These are phyloP conservation scores for Diadophis punctatus DNA, from an alignment of 2,113 vertebrate species.

Conservation along the genomic window DNA sequence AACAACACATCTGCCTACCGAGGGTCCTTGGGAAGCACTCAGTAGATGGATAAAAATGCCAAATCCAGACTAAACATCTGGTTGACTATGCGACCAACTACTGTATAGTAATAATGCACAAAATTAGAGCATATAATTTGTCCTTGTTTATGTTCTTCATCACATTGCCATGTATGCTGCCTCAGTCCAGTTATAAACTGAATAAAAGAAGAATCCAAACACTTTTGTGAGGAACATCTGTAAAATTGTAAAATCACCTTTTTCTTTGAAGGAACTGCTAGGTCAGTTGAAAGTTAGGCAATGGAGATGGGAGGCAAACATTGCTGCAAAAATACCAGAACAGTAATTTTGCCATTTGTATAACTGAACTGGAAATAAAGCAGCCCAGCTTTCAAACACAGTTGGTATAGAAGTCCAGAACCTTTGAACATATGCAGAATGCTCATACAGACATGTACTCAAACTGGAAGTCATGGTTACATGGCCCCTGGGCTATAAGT, in stretches of 20 bases:
- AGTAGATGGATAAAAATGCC: neutral
- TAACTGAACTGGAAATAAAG: neutral
- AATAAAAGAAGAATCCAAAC: neutral
- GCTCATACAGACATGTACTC: neutral
- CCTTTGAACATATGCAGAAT: neutral
- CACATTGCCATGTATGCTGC: neutral
- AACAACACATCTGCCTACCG: neutral
- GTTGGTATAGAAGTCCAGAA: neutral
- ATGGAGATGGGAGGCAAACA: neutral
- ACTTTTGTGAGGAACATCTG: neutral
- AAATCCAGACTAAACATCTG: neutral
- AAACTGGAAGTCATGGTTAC: neutral
- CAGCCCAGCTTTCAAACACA: neutral
- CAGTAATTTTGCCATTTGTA: neutral
- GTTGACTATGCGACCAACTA: neutral
- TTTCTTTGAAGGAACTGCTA: neutral
- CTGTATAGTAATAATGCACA: neutral
- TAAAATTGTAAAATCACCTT: neutral
- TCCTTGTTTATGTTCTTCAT: neutral
- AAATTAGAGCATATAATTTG: neutral
- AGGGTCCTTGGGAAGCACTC: neutral
- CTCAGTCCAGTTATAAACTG: neutral
- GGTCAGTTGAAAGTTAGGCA: neutral
- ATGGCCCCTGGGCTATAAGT: neutral
- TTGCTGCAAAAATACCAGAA: neutral